These are phyloP conservation scores for Numida meleagris DNA, from an alignment of 2,113 vertebrate genomes.

Conservation along the genomic window DNA sequence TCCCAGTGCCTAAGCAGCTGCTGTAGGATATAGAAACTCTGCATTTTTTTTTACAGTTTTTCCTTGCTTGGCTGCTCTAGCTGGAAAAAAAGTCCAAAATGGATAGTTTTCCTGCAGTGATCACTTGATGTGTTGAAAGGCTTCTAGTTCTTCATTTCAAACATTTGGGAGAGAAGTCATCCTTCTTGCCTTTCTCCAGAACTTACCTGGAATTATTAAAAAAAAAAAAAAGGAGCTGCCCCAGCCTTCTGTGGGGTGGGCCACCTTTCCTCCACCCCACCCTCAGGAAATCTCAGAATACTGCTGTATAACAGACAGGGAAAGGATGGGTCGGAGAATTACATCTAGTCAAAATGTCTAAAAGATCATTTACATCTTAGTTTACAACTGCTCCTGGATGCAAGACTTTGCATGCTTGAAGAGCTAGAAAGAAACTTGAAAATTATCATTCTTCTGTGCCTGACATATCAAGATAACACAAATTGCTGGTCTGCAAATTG, in stretches of 20 bases:
- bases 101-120: neutral
- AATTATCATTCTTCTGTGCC: neutral
- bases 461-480: neutral
- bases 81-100: neutral
- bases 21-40: neutral
- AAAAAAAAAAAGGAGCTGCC: neutral
- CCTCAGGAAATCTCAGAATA: neutral
- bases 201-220: neutral
- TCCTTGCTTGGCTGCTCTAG: neutral
- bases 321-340: neutral
- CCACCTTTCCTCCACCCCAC: neutral
- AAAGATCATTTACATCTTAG: neutral
- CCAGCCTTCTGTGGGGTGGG: neutral
- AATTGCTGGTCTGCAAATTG: neutral
- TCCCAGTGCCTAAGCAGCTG: neutral
- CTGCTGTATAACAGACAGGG: neutral
- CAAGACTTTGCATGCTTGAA: neutral
- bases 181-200: fast-evolving
- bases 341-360: neutral
- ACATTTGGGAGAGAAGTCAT: neutral
- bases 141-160: neutral
- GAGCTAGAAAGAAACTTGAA: neutral
- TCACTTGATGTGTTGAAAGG: neutral
- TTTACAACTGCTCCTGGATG: neutral
- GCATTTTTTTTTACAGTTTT: neutral